Base-by-base conservation (phyloP, 2,113 vertebrate species). In the Spilogale gracilis region DNA sequence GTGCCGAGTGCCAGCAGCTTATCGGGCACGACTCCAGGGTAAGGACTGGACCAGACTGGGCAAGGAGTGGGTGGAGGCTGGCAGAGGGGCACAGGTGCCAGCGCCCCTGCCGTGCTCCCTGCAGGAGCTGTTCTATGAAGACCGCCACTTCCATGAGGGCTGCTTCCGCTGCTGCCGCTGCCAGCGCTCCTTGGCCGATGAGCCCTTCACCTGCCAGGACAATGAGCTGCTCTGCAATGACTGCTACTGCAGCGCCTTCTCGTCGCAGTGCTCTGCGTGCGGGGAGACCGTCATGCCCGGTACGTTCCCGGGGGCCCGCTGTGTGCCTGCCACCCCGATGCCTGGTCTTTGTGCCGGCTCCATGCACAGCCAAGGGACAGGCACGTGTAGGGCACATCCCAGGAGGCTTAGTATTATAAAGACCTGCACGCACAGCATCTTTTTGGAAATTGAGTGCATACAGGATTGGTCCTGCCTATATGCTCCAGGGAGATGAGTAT, bases 131-230 rank as follows among this genome's bases (percentile, higher is more conserved):
- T 99, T 99, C 98, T 99, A 99, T 0, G 99, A 99, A 98, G 99
- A 99, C 91, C 99, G 99, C 16, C 99, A 99, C 87, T 99, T 99
- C 98, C 99, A 99, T 0, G 99, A 99, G 98, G 99, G 99, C 98
- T 99, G 99, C 97, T 99, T 99, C 98, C 99, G 99, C 8, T 99
- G 99, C 98, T 99, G 99, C 98, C 99, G 99, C 98, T 99, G 99
- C 4, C 99, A 99, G 94, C 99, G 99, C 93, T 99, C 99, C 0
- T 97, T 99, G 94, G 99, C 99, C 0, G 99, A 99, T 0, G 99
- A 99, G 97, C 99, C 99, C 0, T 99, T 99, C 98, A 99, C 99
- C 97, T 99, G 99, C 98, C 99, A 99, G 98, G 99, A 99, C 27
- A 99, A 99, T 1, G 99, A 99, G 82, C 98, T 99, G 98, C 99